Evolutionary conservation across 2,888 invertebrate genomes (phyloP).

Genomic region (Ecliptopera silaceata): DNA sequence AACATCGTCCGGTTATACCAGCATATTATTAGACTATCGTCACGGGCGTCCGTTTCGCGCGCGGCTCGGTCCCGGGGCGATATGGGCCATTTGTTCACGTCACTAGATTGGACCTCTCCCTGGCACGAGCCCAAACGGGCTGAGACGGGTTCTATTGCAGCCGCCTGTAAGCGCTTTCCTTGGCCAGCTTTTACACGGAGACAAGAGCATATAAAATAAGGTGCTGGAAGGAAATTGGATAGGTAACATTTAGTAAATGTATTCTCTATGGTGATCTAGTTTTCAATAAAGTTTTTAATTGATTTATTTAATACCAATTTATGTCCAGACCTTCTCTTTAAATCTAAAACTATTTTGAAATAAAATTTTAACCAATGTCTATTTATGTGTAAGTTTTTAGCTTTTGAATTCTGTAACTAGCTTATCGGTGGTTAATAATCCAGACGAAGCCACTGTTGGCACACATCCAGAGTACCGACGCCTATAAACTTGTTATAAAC

Average conservation of each 20-base stretch:
- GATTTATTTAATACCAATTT: too few relatives aligned
- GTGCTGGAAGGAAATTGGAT: conserved; percentile 11
- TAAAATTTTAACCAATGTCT: not conserved
- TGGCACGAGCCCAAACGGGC: conserved; percentile 23
- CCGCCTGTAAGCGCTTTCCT: not conserved
- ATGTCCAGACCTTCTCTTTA: too few relatives aligned
- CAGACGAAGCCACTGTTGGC: not conserved
- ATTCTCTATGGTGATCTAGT: too few relatives aligned
- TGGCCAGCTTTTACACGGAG: conserved; percentile 7
- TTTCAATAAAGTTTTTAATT: too few relatives aligned
- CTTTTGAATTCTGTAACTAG: not conserved
- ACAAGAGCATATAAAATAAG: conserved; percentile 13
- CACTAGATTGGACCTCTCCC: conserved; percentile 8
- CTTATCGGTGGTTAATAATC: not conserved
- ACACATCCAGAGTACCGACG: not conserved
- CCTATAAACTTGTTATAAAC: too few relatives aligned
- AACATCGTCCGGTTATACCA: not conserved
- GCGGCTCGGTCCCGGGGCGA: not conserved
- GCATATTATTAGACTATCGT: conserved; percentile 5
- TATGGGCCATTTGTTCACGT: conserved; percentile 16
- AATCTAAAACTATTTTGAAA: too few relatives aligned
- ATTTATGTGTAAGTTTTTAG: not conserved
- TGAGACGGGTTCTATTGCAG: conserved; percentile 10
- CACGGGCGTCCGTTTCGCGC: not conserved
- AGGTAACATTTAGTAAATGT: not conserved